Evolutionary conservation across 1,140 invertebrate species (phyloP).

Genomic region (Venturia canescens): DNA sequence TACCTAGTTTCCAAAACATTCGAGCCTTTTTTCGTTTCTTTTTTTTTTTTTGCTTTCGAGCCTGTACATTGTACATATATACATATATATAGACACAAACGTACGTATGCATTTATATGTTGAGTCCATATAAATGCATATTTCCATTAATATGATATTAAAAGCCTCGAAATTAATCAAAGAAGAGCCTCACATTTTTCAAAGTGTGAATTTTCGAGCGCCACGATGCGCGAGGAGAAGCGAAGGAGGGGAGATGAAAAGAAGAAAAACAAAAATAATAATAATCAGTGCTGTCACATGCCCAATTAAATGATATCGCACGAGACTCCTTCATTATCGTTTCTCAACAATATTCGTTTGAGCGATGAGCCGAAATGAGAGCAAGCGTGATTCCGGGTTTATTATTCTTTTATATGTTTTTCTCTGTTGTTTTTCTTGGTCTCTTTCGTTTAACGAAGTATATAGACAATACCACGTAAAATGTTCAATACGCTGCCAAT

Average conservation of each 20-base stretch:
- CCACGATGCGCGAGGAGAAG: too few relatives aligned
- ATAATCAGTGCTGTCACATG: constrained; percentile 17
- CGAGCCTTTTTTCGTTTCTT: neutral
- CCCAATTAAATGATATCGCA: constrained; percentile 40
- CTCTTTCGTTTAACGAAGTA: constrained; percentile 45
- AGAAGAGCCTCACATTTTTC: neutral
- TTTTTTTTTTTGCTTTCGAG: neutral
- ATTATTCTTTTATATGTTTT: constrained; percentile 7
- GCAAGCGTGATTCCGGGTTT: neutral
- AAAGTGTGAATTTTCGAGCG: neutral
- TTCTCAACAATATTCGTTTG: constrained; percentile 22
- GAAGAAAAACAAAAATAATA: neutral
- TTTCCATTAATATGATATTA: constrained; percentile 24
- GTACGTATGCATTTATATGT: neutral
- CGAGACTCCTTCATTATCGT: constrained; percentile 48
- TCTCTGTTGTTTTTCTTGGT: constrained; percentile 12
- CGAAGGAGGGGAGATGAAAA: neutral
- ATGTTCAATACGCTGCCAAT: constrained; percentile 69
- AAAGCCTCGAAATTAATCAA: constrained; percentile 25
- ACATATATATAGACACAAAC: neutral
- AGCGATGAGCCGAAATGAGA: neutral
- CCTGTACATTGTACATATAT: neutral
- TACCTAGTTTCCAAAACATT: too few relatives aligned
- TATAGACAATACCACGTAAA: constrained; percentile 64
- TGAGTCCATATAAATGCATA: constrained; percentile 16